phyloP scores from a whole-genome alignment of 2,888 invertebrate species.

The Xylota sylvarum region DNA sequence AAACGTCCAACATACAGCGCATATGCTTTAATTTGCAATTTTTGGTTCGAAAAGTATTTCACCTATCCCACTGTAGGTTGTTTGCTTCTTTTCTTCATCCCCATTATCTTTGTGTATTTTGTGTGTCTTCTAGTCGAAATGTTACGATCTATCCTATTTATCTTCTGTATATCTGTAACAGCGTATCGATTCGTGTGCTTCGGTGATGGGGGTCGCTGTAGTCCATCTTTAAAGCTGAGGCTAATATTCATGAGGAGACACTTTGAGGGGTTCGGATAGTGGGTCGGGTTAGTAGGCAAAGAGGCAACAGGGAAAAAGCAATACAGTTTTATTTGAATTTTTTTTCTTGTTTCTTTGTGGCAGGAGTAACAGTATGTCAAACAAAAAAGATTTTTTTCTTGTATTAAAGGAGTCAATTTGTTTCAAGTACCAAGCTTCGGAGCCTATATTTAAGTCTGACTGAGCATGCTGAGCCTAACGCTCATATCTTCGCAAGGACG shows the following conservation, averaged over 20 bases:
- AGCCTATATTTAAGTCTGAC: no score
- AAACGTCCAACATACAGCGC: no score
- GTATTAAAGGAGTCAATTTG: no score
- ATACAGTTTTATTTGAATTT: slow-evolving; percentile 24
- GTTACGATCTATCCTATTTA: slow-evolving; percentile 45
- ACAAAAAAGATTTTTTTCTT: no score
- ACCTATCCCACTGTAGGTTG: not conserved
- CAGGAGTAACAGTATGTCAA: no score
- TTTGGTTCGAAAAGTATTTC: no score
- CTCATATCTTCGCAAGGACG: no score
- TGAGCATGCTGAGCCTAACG: no score
- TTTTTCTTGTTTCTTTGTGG: not conserved
- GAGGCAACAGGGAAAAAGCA: slow-evolving; percentile 16
- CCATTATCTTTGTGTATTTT: slow-evolving; percentile 36
- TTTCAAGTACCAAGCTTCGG: no score
- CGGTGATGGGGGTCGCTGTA: slow-evolving; percentile 14
- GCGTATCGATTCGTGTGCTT: slow-evolving; percentile 37
- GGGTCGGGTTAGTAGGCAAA: not conserved
- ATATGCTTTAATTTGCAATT: no score
- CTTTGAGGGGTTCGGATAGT: not conserved
- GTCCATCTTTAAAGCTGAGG: slow-evolving; percentile 23
- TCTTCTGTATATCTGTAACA: slow-evolving; percentile 9
- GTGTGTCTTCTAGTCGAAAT: slow-evolving; percentile 34
- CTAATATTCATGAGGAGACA: slow-evolving; percentile 34
- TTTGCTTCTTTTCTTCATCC: slow-evolving; percentile 12